Evolutionary conservation across 2,888 invertebrate species (phyloP).

Genomic region (Xanthorhoe designata): DNA sequence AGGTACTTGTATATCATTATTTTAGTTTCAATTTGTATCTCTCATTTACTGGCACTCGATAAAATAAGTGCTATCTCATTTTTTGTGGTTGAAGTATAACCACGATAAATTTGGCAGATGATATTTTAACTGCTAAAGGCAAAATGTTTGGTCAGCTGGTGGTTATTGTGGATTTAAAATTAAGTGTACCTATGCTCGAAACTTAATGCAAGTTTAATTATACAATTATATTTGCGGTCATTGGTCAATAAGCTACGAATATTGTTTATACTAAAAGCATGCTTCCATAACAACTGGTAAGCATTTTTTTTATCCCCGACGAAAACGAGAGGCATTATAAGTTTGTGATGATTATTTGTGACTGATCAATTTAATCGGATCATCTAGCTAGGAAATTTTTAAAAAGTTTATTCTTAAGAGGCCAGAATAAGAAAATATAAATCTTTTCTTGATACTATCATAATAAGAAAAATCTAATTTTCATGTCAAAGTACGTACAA

Average conservation of each 20-base stretch:
- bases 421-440: too few species aligned
- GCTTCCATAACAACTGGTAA: too few species aligned
- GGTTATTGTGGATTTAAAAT: conserved; percentile 3
- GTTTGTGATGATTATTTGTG: too few species aligned
- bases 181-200: background rate
- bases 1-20: background rate
- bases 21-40: background rate
- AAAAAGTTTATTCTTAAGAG: too few species aligned
- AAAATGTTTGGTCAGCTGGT: conserved; percentile 16
- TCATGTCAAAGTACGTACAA: too few species aligned
- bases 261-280: background rate
- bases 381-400: too few species aligned
- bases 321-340: too few species aligned
- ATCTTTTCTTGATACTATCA: too few species aligned
- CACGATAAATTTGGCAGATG: background rate
- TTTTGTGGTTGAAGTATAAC: conserved; percentile 1
- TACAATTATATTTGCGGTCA: background rate
- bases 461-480: too few species aligned
- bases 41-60: background rate
- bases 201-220: background rate
- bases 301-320: too few species aligned
- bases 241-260: background rate
- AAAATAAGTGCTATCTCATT: background rate
- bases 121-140: conserved; percentile 14
- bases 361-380: too few species aligned